Conservation (phyloP, 2,888 invertebrate species). For the Protophormia terraenovae region DNA sequence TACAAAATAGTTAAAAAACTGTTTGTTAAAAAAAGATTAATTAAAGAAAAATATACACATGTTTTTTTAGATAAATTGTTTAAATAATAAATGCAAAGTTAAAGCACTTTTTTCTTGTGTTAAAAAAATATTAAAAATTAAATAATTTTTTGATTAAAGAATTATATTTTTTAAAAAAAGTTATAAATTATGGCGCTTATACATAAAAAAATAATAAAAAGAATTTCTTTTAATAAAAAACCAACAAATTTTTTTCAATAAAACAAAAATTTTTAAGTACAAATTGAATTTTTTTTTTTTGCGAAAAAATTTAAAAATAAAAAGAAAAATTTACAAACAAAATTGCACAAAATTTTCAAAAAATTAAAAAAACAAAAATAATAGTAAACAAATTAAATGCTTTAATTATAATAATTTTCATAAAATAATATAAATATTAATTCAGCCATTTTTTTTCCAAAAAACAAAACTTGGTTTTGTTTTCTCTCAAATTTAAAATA, state of each 20-base stretch:
- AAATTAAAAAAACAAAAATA: neutral
- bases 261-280: constrained; percentile 31
- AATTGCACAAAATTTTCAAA: constrained; percentile 34
- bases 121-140: constrained; percentile 21
- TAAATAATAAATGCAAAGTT: constrained; percentile 62
- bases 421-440: constrained; percentile 17
- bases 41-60: constrained; percentile 56
- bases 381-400: constrained; percentile 50
- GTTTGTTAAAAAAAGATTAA: constrained; percentile 32
- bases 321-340: constrained; percentile 3
- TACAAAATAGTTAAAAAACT: constrained; percentile 52
- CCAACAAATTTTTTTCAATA: constrained; percentile 1
- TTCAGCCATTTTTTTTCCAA: constrained; percentile 37
- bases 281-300: too few relatives aligned
- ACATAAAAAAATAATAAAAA: constrained; percentile 3
- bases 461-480: constrained; percentile 55
- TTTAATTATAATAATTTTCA: neutral
- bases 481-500: constrained; percentile 11
- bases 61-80: constrained; percentile 17
- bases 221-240: too few relatives aligned
- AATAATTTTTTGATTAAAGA: too few relatives aligned
- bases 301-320: constrained; percentile 11
- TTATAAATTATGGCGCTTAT: constrained; percentile 52
- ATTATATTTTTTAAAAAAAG: constrained; percentile 21
- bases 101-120: constrained; percentile 48